A percentile compares a stretch with the other conserved stretches of the same genome.
Evolutionary conservation across 2,797 vertebrate species (phyloP).

Genomic region (Acropternis orthonyx): DNA sequence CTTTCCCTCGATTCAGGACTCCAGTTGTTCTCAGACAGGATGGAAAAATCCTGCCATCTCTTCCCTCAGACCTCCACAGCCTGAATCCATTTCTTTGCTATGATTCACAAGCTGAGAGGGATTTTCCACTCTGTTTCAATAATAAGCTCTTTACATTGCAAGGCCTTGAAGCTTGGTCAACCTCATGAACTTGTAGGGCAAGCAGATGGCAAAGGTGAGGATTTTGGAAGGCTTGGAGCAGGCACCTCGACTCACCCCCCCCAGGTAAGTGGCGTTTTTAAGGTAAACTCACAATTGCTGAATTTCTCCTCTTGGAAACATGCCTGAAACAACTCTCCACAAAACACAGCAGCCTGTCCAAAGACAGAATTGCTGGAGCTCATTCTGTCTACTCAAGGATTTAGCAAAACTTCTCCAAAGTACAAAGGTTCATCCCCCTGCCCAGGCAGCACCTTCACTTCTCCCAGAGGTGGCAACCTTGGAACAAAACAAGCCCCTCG

Average conservation of each 20-base stretch:
- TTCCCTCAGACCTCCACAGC: constrained; percentile 53
- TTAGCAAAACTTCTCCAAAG: neutral
- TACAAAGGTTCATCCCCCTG: neutral
- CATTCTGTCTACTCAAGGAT: neutral
- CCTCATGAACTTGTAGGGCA: neutral
- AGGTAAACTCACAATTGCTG: neutral
- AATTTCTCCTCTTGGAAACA: neutral
- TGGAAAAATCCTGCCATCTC: constrained; percentile 69
- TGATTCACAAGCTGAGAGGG: constrained; percentile 74
- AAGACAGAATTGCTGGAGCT: neutral
- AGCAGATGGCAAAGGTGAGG: neutral
- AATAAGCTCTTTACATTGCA: constrained; percentile 44
- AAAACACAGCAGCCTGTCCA: neutral
- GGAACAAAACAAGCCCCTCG: fast-evolving
- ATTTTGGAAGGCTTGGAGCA: neutral
- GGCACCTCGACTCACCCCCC: neutral
- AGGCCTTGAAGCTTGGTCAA: neutral
- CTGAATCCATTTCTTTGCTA: constrained; percentile 56
- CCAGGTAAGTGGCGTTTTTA: neutral
- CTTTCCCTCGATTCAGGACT: neutral
- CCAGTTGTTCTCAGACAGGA: constrained; percentile 53
- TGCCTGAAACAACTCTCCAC: neutral
- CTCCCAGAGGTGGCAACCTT: neutral
- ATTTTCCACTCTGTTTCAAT: constrained; percentile 74
- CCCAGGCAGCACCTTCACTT: neutral